These are phyloP conservation scores for Conger conger DNA, from an alignment of 2,113 vertebrate genomes.

Conservation along the genomic window DNA sequence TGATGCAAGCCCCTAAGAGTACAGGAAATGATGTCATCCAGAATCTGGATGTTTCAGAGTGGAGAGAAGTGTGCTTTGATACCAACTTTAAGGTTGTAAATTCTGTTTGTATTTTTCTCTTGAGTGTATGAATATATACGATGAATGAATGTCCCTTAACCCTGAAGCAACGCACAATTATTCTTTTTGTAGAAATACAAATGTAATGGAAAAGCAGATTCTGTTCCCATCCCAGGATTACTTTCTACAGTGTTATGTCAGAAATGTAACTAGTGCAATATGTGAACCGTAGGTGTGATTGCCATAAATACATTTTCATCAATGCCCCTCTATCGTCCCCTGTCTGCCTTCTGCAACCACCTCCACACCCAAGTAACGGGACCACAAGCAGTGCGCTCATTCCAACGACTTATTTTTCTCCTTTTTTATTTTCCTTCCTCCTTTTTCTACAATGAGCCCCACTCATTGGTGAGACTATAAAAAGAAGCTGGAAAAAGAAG, in stretches of 20 bases:
- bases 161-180: slow-evolving; percentile 59
- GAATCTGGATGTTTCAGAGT: not conserved
- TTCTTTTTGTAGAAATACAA: slow-evolving; percentile 24
- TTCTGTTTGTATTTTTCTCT: slow-evolving; percentile 32
- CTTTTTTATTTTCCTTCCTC: too few relatives aligned
- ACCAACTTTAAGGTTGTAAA: slow-evolving; percentile 20
- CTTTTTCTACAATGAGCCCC: too few relatives aligned
- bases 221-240: slow-evolving; percentile 26
- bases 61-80: slow-evolving; percentile 1
- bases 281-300: slow-evolving; percentile 47
- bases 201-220: not conserved
- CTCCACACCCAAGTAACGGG: not conserved
- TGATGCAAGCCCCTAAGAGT: not conserved
- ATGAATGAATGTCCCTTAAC: slow-evolving; percentile 52
- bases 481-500: too few relatives aligned
- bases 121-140: slow-evolving; percentile 55
- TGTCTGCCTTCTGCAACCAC: not conserved
- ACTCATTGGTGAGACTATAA: too few relatives aligned
- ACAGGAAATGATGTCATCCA: slow-evolving; percentile 1
- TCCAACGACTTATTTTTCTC: too few relatives aligned
- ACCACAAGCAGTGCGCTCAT: not conserved
- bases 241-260: slow-evolving; percentile 41
- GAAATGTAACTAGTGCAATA: slow-evolving; percentile 55
- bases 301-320: slow-evolving; percentile 22
- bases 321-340: not conserved